phyloP scores from a whole-genome alignment of 2,113 vertebrate species.

The Pelodiscus sinensis region DNA sequence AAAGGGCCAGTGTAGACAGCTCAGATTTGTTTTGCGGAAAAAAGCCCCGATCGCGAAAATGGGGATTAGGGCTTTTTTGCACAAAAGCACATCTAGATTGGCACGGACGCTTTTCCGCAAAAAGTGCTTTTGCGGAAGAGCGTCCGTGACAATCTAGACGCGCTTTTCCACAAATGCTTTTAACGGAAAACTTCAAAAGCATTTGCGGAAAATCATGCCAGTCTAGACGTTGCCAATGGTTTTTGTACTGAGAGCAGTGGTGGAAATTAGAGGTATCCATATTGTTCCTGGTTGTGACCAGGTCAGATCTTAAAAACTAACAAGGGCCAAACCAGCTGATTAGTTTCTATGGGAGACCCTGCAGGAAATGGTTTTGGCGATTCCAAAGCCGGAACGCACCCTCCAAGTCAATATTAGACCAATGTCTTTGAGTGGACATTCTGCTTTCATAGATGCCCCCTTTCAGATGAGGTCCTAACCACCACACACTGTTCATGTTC shows the following conservation, averaged over 20 bases:
- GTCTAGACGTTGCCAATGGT: no score
- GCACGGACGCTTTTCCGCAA: no score
- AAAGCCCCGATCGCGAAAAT: no score
- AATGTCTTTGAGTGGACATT: fast-evolving
- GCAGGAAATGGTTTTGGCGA: fast-evolving
- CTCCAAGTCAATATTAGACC: fast-evolving
- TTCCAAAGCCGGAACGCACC: fast-evolving
- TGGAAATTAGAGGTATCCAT: background rate
- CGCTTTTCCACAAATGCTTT: no score
- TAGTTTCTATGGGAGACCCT: background rate
- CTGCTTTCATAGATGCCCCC: background rate
- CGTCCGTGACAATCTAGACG: no score
- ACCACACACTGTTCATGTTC: background rate
- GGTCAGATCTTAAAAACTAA: fast-evolving
- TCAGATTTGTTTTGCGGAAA: no score
- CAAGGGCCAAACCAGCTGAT: background rate
- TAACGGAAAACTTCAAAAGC: no score
- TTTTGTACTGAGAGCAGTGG: fast-evolving
- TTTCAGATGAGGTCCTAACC: background rate
- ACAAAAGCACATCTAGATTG: no score
- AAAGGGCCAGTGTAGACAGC: no score
- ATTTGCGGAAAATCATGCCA: no score
- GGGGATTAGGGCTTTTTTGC: no score
- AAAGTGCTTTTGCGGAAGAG: no score
- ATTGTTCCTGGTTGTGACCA: fast-evolving